Percentiles rank a stretch among this genome's conserved stretches.
phyloP scores from a whole-genome alignment of 2,888 invertebrate species.

The Physocephala rufipes region DNA sequence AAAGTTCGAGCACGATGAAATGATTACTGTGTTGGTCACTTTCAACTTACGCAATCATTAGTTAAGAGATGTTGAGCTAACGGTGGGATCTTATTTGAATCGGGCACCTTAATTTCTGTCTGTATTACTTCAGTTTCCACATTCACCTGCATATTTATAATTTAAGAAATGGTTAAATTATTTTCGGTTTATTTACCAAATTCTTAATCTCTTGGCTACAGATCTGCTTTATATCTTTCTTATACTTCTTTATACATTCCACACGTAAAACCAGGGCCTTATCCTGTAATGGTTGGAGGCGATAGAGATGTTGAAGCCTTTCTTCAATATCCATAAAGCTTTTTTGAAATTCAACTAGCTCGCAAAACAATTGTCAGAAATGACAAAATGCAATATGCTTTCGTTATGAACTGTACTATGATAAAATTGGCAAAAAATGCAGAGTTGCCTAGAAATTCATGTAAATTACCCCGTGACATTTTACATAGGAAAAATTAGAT shows the following conservation, averaged over 20 bases:
- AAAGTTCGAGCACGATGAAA: background rate
- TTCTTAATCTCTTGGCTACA: background rate
- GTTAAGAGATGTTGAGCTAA: background rate
- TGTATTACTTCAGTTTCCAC: conserved; percentile 41
- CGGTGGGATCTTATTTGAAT: conserved; percentile 4
- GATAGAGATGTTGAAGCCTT: conserved; percentile 42
- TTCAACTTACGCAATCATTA: too few species aligned
- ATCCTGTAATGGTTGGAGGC: conserved; percentile 44
- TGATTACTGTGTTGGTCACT: too few species aligned
- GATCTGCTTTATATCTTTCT: conserved; percentile 39
- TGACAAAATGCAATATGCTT: too few species aligned
- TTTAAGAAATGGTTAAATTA: background rate
- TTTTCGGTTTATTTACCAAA: background rate
- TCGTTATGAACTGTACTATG: too few species aligned
- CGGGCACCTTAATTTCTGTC: conserved; percentile 40
- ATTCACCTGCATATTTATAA: conserved; percentile 33
- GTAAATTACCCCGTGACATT: too few species aligned
- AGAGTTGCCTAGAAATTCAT: too few species aligned
- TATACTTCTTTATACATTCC: conserved; percentile 44
- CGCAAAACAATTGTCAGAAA: too few species aligned
- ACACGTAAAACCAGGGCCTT: conserved; percentile 43
- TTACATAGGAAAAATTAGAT: too few species aligned
- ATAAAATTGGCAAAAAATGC: too few species aligned
- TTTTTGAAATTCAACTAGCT: too few species aligned
- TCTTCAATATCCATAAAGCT: conserved; percentile 42